phyloP scores from a whole-genome alignment of 2,888 invertebrate genomes.

The Monoplex corrugatus region DNA sequence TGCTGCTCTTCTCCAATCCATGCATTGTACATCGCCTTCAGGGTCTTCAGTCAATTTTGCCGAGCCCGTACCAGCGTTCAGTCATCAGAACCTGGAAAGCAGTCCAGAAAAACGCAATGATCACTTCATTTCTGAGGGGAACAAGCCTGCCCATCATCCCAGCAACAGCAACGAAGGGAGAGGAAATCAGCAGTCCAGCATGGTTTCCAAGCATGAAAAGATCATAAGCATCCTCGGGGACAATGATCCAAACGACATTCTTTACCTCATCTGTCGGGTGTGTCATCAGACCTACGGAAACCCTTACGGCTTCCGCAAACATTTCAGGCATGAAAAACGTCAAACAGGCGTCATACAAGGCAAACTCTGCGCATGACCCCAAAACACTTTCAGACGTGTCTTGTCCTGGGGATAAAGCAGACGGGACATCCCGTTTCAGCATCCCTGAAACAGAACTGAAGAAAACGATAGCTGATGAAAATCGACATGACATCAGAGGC shows the following conservation, averaged over 20 bases:
- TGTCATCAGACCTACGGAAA: conserved; percentile 79
- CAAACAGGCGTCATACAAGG: conserved; percentile 57
- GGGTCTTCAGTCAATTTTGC: background rate
- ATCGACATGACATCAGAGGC: background rate
- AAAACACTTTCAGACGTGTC: background rate
- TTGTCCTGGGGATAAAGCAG: background rate
- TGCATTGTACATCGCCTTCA: background rate
- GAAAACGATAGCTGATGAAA: background rate
- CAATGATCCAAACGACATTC: conserved; percentile 77
- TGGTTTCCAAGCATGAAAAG: conserved; percentile 75
- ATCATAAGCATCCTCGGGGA: conserved; percentile 77
- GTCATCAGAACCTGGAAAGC: too few relatives aligned
- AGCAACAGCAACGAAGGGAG: conserved; percentile 16
- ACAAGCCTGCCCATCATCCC: conserved; percentile 35
- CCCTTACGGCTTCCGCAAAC: conserved; percentile 78
- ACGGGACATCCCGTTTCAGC: background rate
- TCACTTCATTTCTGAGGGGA: too few relatives aligned
- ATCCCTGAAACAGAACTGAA: conserved; percentile 22
- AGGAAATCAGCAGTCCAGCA: conserved; percentile 50
- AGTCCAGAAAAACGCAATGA: too few relatives aligned
- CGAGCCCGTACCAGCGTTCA: background rate
- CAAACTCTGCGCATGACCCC: background rate
- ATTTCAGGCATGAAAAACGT: conserved; percentile 76
- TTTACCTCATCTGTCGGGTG: conserved; percentile 77
- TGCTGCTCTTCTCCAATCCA: too few relatives aligned